A percentile compares a stretch with the other conserved stretches of the same genome.
These are phyloP conservation scores for Scalopus aquaticus DNA, from an alignment of 2,113 vertebrate genomes.

Conservation along the genomic window DNA sequence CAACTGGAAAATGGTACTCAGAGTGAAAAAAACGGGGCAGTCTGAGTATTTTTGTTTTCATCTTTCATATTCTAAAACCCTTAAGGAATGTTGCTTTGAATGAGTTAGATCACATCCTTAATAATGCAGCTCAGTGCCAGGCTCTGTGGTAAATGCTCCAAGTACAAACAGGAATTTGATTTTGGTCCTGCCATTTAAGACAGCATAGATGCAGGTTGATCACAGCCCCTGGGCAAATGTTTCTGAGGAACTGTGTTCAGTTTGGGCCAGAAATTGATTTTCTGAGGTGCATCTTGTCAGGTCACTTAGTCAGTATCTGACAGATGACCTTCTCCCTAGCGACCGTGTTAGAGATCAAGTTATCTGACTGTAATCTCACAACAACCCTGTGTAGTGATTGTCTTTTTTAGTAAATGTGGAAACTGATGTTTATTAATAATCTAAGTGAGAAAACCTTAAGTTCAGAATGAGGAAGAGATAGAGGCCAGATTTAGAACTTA, in stretches of 20 bases:
- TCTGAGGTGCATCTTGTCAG: not conserved
- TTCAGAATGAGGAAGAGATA: not conserved
- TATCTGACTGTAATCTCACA: not conserved
- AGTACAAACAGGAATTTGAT: not conserved
- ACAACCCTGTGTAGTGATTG: not conserved
- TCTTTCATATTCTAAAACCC: not conserved
- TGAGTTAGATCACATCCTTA: not conserved
- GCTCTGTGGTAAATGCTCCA: not conserved
- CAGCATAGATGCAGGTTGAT: not conserved
- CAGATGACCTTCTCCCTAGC: not conserved
- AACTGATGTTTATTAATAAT: not conserved
- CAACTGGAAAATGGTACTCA: not conserved
- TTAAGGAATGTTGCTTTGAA: not conserved
- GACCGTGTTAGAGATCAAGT: not conserved
- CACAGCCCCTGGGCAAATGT: not conserved
- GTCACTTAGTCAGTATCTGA: not conserved
- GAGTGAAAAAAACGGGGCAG: not conserved
- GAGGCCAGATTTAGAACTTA: not conserved
- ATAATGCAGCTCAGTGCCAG: not conserved
- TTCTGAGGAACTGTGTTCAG: constrained; percentile 11
- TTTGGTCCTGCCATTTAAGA: not conserved
- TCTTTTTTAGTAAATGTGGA: not conserved
- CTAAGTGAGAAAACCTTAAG: not conserved
- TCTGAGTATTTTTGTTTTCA: not conserved
- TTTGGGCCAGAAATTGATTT: not conserved